Evolutionary conservation across 2,797 vertebrate genomes (phyloP).

Genomic region (Xenopus petersii): DNA sequence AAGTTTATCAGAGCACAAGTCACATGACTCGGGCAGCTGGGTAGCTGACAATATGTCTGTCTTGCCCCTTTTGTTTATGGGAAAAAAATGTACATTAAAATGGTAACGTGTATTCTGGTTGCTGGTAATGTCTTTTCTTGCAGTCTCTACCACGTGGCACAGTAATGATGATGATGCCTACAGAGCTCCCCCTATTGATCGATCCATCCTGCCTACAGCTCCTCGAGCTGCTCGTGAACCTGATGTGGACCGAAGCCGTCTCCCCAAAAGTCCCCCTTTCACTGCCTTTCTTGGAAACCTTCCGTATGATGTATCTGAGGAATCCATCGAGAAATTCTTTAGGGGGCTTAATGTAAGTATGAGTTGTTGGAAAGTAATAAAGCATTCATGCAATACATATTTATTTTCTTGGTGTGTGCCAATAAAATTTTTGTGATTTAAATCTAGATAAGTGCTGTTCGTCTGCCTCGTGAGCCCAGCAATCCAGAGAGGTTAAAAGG

Average conservation of each 20-base stretch:
- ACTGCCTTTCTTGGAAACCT: conserved; percentile 95
- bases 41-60: no score
- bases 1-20: no score
- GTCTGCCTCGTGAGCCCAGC: conserved; percentile 88
- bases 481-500: conserved; percentile 95
- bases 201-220: conserved; percentile 90
- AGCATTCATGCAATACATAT: neutral
- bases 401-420: neutral
- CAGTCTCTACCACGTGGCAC: conserved; percentile 94
- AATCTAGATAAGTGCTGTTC: conserved; percentile 88
- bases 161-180: conserved; percentile 85
- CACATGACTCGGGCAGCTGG: no score
- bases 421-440: neutral
- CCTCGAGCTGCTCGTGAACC: conserved; percentile 91
- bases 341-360: conserved; percentile 83
- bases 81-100: no score
- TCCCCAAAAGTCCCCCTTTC: conserved; percentile 91
- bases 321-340: conserved; percentile 96
- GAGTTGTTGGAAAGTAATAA: neutral
- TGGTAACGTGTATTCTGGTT: no score
- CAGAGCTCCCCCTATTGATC: conserved; percentile 84
- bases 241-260: conserved; percentile 81
- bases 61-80: no score
- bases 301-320: conserved; percentile 92
- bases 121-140: neutral